Evolutionary conservation across 2,113 vertebrate genomes (phyloP), one percentile per base, ranked within the genome.

Genomic region (Stigmatopora nigra): DNA sequence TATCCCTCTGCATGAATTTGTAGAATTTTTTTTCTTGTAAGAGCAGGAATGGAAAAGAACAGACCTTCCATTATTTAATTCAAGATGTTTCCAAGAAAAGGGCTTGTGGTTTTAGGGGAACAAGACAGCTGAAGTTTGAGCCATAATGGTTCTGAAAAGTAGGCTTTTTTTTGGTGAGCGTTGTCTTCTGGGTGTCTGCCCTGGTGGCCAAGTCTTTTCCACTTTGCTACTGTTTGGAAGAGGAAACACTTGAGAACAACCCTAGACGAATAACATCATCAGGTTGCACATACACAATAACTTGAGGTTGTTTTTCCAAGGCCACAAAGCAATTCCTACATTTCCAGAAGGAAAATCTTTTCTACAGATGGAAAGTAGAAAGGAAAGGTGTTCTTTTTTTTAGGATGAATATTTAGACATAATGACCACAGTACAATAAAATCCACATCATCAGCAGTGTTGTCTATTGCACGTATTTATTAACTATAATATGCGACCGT

Each of bases 371-470:
- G 66, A 68, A 72, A 70, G 77, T 71, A 52, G 72, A 73, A 80
- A 73, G 72, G 74, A 80, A 73, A 86, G 75, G 75, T 77, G 71
- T 82, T 67, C 79, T 75, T 84, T 90, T 84, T 75, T 84, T 90
- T 84, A 85, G 76, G 55, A 80, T 46, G 69, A 80, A 67, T 61
- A 75, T 22, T 73, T 64, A 75, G 71, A 70, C 63, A 67, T 77
- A 76, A 69, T 72, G 74, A 68, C 47, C 31, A 76, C 60, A 70
- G 62, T 47, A 81, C 58, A 69, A 67, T 64, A 64, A 80, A 78
- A 73, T 48, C 66, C 61, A 63, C 64, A 72, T 41, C 69, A 78
- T 78, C 75, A 77, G 69, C 78, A 75, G 9, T 76, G 51, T 58
- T 76, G 55, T 58, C 76, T 49, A 72, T 44, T 36, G 19, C 63